These are phyloP conservation scores for Choristoneura fumiferana DNA, from an alignment of 1,140 invertebrate species.

Conservation along the genomic window DNA sequence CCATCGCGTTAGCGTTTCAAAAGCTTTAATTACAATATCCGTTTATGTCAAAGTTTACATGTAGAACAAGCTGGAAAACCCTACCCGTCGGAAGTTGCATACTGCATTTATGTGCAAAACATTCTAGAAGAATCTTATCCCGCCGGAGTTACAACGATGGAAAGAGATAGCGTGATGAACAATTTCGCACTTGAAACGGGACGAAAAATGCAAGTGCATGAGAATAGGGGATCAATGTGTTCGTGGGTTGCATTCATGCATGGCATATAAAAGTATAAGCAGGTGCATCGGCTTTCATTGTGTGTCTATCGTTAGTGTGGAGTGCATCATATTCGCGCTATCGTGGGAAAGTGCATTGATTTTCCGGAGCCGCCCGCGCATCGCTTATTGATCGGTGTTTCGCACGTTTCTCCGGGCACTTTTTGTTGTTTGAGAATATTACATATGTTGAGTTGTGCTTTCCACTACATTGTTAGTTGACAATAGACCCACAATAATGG, in stretches of 20 bases:
- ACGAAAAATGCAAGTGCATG: slow-evolving; percentile 15
- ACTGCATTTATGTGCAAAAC: neutral
- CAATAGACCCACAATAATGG: slow-evolving; percentile 54
- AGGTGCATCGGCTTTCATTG: slow-evolving; percentile 52
- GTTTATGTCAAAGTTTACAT: too few relatives aligned
- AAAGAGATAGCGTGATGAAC: slow-evolving; percentile 20
- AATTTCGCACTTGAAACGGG: slow-evolving; percentile 19
- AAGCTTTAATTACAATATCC: too few relatives aligned
- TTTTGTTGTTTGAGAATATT: slow-evolving; percentile 27
- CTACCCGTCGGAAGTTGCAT: too few relatives aligned
- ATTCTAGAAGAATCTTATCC: slow-evolving; percentile 1
- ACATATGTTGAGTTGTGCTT: slow-evolving; percentile 42
- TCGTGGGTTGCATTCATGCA: slow-evolving; percentile 35
- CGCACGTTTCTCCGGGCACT: slow-evolving; percentile 34
- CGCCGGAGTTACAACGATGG: neutral
- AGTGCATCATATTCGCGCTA: slow-evolving; percentile 34
- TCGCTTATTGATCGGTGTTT: slow-evolving; percentile 23
- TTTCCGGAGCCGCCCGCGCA: slow-evolving; percentile 30
- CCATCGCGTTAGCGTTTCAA: too few relatives aligned
- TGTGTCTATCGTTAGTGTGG: slow-evolving; percentile 33
- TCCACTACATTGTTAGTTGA: slow-evolving; percentile 51
- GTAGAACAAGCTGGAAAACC: too few relatives aligned
- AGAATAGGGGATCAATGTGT: slow-evolving; percentile 24
- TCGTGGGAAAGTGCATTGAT: slow-evolving; percentile 38
- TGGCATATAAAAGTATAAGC: slow-evolving; percentile 61